Evolutionary conservation across 2,888 invertebrate species (phyloP).

Genomic region (Tenthredo amoena): DNA sequence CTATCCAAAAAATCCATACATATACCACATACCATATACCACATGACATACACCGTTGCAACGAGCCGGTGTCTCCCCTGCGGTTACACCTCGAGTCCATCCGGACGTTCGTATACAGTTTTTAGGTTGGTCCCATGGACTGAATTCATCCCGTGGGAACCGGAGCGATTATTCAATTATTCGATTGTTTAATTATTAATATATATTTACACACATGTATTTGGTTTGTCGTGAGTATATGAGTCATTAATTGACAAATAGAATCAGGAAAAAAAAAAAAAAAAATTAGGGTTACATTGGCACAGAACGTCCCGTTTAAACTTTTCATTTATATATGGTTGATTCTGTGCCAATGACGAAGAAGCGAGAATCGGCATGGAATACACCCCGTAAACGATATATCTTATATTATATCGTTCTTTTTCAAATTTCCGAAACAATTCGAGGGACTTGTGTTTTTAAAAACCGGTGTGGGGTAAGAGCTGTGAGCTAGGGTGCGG

Average conservation of each 20-base stretch:
- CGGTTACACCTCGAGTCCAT: not conserved
- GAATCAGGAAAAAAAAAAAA: too few species aligned
- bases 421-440: too few species aligned
- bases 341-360: too few species aligned
- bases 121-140: not conserved
- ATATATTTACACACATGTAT: not conserved
- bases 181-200: not conserved
- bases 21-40: not conserved
- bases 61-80: not conserved
- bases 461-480: too few species aligned
- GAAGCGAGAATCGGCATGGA: too few species aligned
- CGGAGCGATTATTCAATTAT: not conserved
- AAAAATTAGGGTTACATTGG: too few species aligned
- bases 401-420: too few species aligned
- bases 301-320: too few species aligned
- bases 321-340: too few species aligned
- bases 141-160: slow-evolving; percentile 27
- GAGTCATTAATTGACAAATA: not conserved
- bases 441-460: not conserved
- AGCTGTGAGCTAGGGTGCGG: not conserved
- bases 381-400: too few species aligned
- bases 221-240: not conserved
- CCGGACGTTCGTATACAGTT: slow-evolving; percentile 23
- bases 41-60: not conserved
- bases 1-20: not conserved